Conservation (phyloP, 1,140 invertebrate species). For the Pseudomyrmex flavicornis region DNA sequence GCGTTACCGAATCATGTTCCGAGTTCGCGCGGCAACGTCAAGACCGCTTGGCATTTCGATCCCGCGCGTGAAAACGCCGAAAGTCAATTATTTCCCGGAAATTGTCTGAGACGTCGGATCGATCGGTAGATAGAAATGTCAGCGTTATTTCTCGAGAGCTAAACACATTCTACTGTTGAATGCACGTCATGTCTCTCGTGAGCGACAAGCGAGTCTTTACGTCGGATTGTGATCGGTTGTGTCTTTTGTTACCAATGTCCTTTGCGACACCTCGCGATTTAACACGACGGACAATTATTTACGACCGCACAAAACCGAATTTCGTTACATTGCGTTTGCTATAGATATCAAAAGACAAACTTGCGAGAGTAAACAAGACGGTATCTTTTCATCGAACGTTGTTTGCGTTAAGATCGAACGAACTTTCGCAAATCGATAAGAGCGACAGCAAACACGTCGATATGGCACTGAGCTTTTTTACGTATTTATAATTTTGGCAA, state of each 20-base stretch:
- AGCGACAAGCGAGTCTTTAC: neutral
- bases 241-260: conserved; percentile 27
- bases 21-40: conserved; percentile 39
- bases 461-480: too few species aligned
- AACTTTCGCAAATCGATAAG: conserved; percentile 14
- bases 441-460: neutral
- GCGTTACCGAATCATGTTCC: conserved; percentile 66
- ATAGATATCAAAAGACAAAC: conserved; percentile 25
- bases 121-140: too few species aligned
- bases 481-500: too few species aligned
- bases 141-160: neutral
- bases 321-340: neutral
- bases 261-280: conserved; percentile 32
- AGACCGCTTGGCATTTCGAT: conserved; percentile 47
- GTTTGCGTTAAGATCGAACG: conserved; percentile 31
- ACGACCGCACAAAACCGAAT: neutral
- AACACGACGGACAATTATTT: conserved; percentile 44
- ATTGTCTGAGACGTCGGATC: neutral
- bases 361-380: neutral
- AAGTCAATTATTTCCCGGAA: neutral
- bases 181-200: too few species aligned
- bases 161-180: too few species aligned
- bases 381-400: conserved; percentile 27
- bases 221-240: conserved; percentile 18
- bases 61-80: conserved; percentile 2